Conservation (phyloP, 2,888 invertebrate genomes). For the Leucophenga montana region DNA sequence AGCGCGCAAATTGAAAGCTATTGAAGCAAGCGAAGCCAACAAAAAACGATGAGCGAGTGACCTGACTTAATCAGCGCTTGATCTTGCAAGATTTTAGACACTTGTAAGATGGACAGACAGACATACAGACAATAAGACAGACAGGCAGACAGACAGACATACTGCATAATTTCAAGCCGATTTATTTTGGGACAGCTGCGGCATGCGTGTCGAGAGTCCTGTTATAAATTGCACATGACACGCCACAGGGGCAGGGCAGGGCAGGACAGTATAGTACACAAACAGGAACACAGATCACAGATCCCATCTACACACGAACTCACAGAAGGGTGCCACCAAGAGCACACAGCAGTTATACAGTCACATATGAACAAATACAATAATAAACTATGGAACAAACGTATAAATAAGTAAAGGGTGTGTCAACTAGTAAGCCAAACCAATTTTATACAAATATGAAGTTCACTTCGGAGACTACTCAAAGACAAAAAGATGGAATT, state of each 20-base stretch:
- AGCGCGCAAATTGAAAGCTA: no score
- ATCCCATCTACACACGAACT: neutral
- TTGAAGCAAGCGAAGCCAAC: no score
- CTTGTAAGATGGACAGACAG: neutral
- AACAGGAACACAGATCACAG: neutral
- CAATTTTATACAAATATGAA: no score
- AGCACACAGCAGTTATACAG: no score
- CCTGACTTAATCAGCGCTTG: conserved; percentile 24
- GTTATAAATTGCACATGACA: neutral
- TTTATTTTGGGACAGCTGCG: conserved; percentile 19
- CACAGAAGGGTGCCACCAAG: conserved; percentile 9
- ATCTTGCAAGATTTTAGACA: conserved; percentile 21
- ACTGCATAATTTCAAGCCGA: conserved; percentile 17
- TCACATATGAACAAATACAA: no score
- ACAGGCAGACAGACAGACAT: neutral
- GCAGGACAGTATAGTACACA: neutral
- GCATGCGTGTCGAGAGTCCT: conserved; percentile 7
- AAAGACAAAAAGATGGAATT: no score
- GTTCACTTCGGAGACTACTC: no score
- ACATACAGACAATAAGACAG: no score
- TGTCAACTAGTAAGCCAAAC: no score
- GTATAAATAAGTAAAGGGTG: no score
- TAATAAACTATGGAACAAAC: neutral
- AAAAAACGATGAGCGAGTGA: neutral
- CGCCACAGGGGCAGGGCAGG: neutral